These are phyloP conservation scores for Onthophagus sagittarius DNA, from an alignment of 2,888 invertebrate genomes.

Conservation along the genomic window DNA sequence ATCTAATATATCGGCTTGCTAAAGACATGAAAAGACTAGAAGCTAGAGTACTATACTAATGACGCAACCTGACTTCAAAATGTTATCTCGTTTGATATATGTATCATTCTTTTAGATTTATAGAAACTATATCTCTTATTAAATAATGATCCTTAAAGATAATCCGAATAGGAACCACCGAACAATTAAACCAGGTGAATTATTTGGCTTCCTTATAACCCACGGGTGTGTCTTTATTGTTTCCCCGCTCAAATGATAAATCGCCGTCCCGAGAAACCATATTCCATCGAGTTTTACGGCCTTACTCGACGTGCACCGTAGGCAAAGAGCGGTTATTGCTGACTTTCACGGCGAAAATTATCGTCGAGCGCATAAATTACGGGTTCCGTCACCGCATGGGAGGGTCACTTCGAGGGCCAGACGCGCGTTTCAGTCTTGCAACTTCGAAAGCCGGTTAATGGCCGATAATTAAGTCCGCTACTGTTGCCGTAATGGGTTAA, in stretches of 20 bases:
- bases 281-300: not conserved
- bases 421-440: not conserved
- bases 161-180: not conserved
- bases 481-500: constrained; percentile 2
- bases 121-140: too few species aligned
- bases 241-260: not conserved
- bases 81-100: too few species aligned
- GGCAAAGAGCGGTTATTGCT: not conserved
- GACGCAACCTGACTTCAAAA: too few species aligned
- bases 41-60: too few species aligned
- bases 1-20: too few species aligned
- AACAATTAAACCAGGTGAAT: not conserved
- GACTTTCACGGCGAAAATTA: not conserved
- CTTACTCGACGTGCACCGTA: not conserved
- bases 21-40: too few species aligned
- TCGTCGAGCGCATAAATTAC: not conserved
- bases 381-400: not conserved
- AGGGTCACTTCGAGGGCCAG: not conserved
- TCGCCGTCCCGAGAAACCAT: not conserved
- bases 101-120: too few species aligned
- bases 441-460: constrained; percentile 2
- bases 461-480: constrained; percentile 9
- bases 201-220: not conserved
- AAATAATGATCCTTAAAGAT: too few species aligned
- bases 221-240: not conserved